Percentiles rank a stretch among this genome's conserved stretches.
Evolutionary conservation across 1,140 invertebrate species (phyloP).

Genomic region (Caligus rogercresseyi): DNA sequence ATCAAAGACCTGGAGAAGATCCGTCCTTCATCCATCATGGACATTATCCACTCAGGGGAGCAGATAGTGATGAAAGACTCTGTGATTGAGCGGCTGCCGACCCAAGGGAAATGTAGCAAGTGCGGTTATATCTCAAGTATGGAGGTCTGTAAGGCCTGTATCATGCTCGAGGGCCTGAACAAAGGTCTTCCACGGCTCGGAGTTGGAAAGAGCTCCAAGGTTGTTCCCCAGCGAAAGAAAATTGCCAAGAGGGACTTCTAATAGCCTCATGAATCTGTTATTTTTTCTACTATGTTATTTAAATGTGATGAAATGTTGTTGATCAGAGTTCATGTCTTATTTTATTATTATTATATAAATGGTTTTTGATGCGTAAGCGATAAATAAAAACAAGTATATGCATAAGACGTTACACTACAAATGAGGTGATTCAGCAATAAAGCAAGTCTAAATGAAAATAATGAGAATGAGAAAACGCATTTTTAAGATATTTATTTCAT

Average conservation of each 20-base stretch:
- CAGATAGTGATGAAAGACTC: not conserved
- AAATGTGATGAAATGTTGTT: too few species aligned
- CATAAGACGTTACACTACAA: too few species aligned
- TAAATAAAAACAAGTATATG: too few species aligned
- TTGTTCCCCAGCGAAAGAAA: conserved; percentile 29
- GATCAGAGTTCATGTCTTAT: too few species aligned
- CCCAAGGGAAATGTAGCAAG: conserved; percentile 53
- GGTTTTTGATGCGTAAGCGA: too few species aligned
- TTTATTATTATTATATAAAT: too few species aligned
- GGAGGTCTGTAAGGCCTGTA: conserved; percentile 86
- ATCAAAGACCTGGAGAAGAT: conserved; percentile 93
- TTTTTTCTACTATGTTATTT: too few species aligned
- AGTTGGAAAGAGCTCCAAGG: conserved; percentile 64
- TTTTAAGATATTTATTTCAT: too few species aligned
- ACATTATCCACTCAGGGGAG: conserved; percentile 86
- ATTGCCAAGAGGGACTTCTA: not conserved
- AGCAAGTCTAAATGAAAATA: too few species aligned
- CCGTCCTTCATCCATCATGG: conserved; percentile 78
- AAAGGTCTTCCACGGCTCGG: conserved; percentile 69
- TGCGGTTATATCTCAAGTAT: conserved; percentile 95
- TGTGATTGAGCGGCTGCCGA: conserved; percentile 37
- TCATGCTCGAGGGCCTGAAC: conserved; percentile 73
- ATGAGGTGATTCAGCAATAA: too few species aligned
- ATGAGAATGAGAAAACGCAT: too few species aligned
- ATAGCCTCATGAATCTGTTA: too few species aligned